These are phyloP conservation scores for Perithous albicinctus DNA, from an alignment of 2,888 invertebrate genomes.

Conservation along the genomic window DNA sequence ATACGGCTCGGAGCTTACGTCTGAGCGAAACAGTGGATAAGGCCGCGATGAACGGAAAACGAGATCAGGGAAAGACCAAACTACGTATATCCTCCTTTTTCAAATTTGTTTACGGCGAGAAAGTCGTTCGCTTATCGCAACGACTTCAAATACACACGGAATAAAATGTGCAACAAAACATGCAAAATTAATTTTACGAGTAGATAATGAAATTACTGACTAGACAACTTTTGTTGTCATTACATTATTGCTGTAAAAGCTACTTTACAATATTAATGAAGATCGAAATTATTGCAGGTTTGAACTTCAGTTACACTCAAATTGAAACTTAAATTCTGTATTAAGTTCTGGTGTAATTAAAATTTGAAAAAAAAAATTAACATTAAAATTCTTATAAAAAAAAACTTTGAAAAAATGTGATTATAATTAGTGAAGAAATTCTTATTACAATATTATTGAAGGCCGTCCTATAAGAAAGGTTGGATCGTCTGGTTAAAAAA, in stretches of 20 bases:
- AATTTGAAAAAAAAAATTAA: not conserved
- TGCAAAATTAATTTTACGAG: no score
- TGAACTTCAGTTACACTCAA: no score
- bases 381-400: not conserved
- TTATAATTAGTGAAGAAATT: not conserved
- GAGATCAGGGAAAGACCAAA: constrained; percentile 4
- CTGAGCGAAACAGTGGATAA: constrained; percentile 27
- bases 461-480: constrained; percentile 8
- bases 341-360: no score
- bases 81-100: constrained; percentile 10
- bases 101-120: constrained; percentile 25
- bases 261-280: no score
- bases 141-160: not conserved
- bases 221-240: no score
- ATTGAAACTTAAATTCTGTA: no score
- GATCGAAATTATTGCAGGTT: no score
- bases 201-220: no score
- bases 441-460: not conserved
- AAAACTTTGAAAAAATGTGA: not conserved
- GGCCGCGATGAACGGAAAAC: not conserved
- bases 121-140: constrained; percentile 3
- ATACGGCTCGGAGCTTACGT: constrained; percentile 22
- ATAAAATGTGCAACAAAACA: not conserved
- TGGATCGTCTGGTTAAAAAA: no score
- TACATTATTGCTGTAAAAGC: no score